phyloP scores from a whole-genome alignment of 2,888 invertebrate genomes.

The Macrosoma leucophasiata region DNA sequence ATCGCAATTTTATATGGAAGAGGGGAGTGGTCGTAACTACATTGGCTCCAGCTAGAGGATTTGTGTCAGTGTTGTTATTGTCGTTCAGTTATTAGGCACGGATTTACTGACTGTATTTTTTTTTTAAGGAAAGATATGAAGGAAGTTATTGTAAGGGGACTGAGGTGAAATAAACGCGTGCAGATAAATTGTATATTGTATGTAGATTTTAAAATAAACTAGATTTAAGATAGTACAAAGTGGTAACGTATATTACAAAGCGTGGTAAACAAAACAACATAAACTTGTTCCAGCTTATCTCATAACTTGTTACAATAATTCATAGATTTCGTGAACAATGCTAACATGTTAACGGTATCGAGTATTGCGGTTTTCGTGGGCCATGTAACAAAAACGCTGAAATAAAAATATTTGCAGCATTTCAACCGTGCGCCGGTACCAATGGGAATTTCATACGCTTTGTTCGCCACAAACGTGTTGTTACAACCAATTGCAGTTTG shows the following conservation, averaged over 20 bases:
- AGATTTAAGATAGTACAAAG: not conserved
- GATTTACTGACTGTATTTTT: too few relatives aligned
- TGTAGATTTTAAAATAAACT: too few relatives aligned
- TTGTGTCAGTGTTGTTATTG: too few relatives aligned
- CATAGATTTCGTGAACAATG: not conserved
- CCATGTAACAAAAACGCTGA: slow-evolving; percentile 18
- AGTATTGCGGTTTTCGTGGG: slow-evolving; percentile 6
- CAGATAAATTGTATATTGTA: too few relatives aligned
- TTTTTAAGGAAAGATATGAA: not conserved
- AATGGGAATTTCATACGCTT: slow-evolving; percentile 27
- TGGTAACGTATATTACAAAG: not conserved
- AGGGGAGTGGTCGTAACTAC: too few relatives aligned
- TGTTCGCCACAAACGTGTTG: slow-evolving; percentile 24
- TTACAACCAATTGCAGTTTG: slow-evolving; percentile 25
- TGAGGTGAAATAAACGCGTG: too few relatives aligned
- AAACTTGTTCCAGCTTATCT: not conserved
- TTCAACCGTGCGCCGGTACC: slow-evolving; percentile 19
- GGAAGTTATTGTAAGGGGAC: too few relatives aligned
- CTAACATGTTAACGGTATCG: not conserved
- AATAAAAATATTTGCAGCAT: slow-evolving; percentile 24
- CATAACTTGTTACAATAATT: not conserved
- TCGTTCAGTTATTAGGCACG: too few relatives aligned
- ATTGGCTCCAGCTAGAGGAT: too few relatives aligned
- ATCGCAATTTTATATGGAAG: slow-evolving; percentile 3
- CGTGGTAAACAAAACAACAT: not conserved